Evolutionary conservation across 2,797 vertebrate genomes (phyloP).

Genomic region (Tamandua tetradactyla): DNA sequence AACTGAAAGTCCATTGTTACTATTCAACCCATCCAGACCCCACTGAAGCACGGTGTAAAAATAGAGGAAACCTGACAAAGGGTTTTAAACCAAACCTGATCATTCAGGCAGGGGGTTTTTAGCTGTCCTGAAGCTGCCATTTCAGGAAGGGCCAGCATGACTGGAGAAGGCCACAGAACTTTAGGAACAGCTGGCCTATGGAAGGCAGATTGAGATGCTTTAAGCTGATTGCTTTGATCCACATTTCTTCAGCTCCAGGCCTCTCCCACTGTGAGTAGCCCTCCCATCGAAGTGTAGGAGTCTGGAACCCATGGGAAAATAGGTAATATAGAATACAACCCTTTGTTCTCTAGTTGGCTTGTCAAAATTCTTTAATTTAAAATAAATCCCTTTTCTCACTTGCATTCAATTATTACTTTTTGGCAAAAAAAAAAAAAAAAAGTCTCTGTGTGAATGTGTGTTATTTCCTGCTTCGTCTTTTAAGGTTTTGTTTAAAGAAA

Average conservation of each 20-base stretch:
- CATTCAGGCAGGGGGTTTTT: not conserved
- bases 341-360: slow-evolving; percentile 77
- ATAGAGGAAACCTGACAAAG: not conserved
- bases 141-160: not conserved
- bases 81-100: slow-evolving; percentile 6
- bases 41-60: not conserved
- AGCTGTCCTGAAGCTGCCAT: not conserved
- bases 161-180: slow-evolving; percentile 33
- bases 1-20: not conserved
- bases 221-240: slow-evolving; percentile 66
- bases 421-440: slow-evolving; percentile 72
- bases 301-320: slow-evolving; percentile 67
- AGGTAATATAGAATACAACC: slow-evolving; percentile 52
- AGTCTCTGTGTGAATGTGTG: slow-evolving; percentile 67
- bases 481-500: slow-evolving; percentile 51
- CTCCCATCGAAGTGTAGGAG: slow-evolving; percentile 43
- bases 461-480: slow-evolving; percentile 71
- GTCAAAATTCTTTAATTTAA: slow-evolving; percentile 77
- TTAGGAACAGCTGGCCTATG: slow-evolving; percentile 38
- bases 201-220: slow-evolving; percentile 37
- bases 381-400: slow-evolving; percentile 74
- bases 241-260: slow-evolving; percentile 58
- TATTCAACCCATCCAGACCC: not conserved
- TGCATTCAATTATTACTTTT: slow-evolving; percentile 75
- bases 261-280: slow-evolving; percentile 31